Base-by-base conservation (phyloP, 2,113 vertebrate species). In the Clarias magur region DNA sequence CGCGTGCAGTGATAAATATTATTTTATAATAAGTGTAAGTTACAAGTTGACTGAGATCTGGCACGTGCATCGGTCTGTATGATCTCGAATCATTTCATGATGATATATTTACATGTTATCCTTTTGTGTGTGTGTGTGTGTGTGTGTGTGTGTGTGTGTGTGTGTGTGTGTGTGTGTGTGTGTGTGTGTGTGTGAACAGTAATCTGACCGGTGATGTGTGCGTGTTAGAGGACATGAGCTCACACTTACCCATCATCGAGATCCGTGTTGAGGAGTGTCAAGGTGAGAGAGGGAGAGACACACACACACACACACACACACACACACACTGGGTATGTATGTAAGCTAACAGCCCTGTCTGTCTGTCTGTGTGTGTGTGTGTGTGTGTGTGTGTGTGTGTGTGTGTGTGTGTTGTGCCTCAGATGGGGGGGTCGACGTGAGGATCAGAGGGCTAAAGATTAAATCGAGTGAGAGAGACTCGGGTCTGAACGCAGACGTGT, bases 391-490 rank as follows among this genome's bases (percentile, higher is more conserved):
- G 21, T 21, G 60, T 21, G 21, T 63, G 60, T 21, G 60, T 63
- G 62, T 78, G 53, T 17, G 25, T 48, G 23, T 54, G 73, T 78
- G 73, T 78, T 78, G 48, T 17, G 23, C 30, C 7, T 8, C 92
- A 99, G 98, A 99, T 92, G 97, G 98, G 34, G 98, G 98, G 0
- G 99, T 99, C 76, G 98, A 99, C 9, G 98, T 99, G 76, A 96
- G 98, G 76, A 97, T 99, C 89, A 94, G 97, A 72, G 97, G 98
- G 30, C 93, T 99, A 88, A 99, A 99, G 95, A 99, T 99, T 87
- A 99, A 98, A 92, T 99, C 97, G 0, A 96, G 96, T 80, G 97
- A 98, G 89, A 93, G 98, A 79, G 97, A 99, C 91, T 89, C 98
- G 88, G 98, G 98, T 56, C 93, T 99, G 85, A 99, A 97, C 3